Percentiles rank a stretch among this genome's conserved stretches.
Evolutionary conservation across 2,113 vertebrate genomes (phyloP).

Genomic region (Chaetodon auriga): DNA sequence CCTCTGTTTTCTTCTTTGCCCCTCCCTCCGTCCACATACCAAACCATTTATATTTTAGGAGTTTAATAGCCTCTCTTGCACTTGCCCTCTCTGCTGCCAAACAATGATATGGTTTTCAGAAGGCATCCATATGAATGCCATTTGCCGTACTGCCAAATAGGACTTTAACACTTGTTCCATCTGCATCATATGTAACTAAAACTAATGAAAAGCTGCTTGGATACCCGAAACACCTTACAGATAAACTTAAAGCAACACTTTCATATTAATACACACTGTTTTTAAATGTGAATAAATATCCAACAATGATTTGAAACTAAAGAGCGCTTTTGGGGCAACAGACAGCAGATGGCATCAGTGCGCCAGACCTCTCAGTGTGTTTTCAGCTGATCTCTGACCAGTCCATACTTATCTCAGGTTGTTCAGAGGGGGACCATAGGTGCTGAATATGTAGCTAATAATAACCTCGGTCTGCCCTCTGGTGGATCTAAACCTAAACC

Average conservation of each 20-base stretch:
- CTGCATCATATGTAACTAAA: not conserved
- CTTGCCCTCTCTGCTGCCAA: slow-evolving; percentile 2
- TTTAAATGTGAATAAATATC: not conserved
- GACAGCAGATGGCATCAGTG: slow-evolving; percentile 79
- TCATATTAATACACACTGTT: not conserved
- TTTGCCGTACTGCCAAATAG: not conserved
- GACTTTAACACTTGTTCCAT: not conserved
- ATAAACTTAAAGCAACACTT: not conserved
- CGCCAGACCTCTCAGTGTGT: not conserved
- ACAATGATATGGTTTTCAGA: slow-evolving; percentile 36
- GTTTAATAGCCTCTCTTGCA: slow-evolving; percentile 36
- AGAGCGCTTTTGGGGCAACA: not conserved
- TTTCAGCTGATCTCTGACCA: slow-evolving; percentile 31
- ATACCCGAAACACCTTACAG: not conserved
- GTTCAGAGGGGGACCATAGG: not conserved
- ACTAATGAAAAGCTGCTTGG: not conserved
- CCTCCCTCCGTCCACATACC: slow-evolving; percentile 44
- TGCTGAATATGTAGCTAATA: slow-evolving; percentile 20
- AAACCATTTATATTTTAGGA: slow-evolving; percentile 48
- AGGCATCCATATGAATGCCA: slow-evolving; percentile 37
- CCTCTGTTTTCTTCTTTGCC: not conserved
- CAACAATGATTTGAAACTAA: not conserved
- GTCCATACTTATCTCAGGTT: slow-evolving; percentile 11
- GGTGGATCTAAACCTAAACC: slow-evolving; percentile 48
- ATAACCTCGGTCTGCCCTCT: slow-evolving; percentile 53